These are phyloP conservation scores for Lasioglossum marginatum DNA, from an alignment of 2,888 invertebrate species.

Conservation along the genomic window DNA sequence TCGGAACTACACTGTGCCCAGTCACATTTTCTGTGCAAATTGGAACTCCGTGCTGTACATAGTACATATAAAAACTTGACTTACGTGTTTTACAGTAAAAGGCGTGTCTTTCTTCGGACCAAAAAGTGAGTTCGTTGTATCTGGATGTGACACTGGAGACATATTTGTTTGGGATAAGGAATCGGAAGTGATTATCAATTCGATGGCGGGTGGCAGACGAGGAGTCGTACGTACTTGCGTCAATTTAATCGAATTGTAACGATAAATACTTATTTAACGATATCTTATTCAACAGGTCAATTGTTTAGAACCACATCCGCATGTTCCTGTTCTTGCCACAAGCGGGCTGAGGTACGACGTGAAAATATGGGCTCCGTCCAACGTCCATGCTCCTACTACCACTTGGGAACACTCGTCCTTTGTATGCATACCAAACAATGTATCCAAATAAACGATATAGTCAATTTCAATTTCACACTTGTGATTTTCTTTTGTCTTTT, in stretches of 20 bases:
- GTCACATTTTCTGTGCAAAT: background rate
- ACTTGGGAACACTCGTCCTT: slow-evolving; percentile 46
- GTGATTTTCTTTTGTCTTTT: background rate
- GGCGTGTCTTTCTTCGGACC: slow-evolving; percentile 98
- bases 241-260: background rate
- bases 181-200: slow-evolving; percentile 95
- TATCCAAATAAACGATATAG: background rate
- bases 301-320: slow-evolving; percentile 96
- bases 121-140: slow-evolving; percentile 94
- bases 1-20: background rate
- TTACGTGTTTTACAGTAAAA: slow-evolving; percentile 87
- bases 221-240: slow-evolving; percentile 89
- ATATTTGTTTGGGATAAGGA: slow-evolving; percentile 96
- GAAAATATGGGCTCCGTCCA: slow-evolving; percentile 95
- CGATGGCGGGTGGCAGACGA: slow-evolving; percentile 91
- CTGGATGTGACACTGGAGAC: slow-evolving; percentile 97
- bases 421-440: background rate
- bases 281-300: slow-evolving; percentile 88
- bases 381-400: slow-evolving; percentile 83
- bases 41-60: no score
- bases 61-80: background rate
- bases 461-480: background rate
- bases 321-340: slow-evolving; percentile 94
- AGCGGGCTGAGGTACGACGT: slow-evolving; percentile 96
- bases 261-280: slow-evolving; percentile 30